Evolutionary conservation across 1,140 invertebrate genomes (phyloP).

Genomic region (Tetramorium parvispinum): DNA sequence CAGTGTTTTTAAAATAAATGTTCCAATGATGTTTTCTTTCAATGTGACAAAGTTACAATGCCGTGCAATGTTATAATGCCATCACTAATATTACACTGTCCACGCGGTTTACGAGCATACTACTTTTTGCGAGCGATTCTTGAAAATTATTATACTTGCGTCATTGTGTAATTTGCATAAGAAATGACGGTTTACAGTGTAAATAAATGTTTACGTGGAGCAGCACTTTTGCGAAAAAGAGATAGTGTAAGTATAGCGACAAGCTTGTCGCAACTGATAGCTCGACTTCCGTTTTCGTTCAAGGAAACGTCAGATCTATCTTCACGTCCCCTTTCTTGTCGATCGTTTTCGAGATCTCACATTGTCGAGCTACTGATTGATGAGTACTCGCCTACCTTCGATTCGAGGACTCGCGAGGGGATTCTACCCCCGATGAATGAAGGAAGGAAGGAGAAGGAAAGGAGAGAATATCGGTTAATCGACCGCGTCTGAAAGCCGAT

Average conservation of each 20-base stretch:
- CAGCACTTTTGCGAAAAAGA: not conserved
- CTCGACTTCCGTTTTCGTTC: conserved; percentile 44
- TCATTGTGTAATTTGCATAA: conserved; percentile 41
- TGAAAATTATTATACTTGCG: not conserved
- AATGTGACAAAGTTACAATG: not conserved
- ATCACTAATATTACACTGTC: not conserved
- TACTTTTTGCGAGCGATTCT: conserved; percentile 15
- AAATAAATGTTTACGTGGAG: conserved; percentile 34
- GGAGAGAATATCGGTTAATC: conserved; percentile 52
- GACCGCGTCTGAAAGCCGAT: conserved; percentile 49
- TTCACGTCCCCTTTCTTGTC: not conserved
- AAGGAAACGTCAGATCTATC: conserved; percentile 46
- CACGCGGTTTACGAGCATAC: not conserved
- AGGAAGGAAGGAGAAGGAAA: not conserved
- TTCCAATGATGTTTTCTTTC: not conserved
- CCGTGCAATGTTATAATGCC: not conserved
- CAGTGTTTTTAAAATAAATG: not conserved
- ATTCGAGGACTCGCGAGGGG: conserved; percentile 19
- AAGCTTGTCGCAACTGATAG: conserved; percentile 25
- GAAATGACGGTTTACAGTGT: not conserved
- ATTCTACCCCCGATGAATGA: conserved; percentile 19
- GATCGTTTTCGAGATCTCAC: conserved; percentile 40
- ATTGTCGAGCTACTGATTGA: conserved; percentile 50
- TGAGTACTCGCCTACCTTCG: conserved; percentile 48
- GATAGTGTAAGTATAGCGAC: not conserved